phyloP scores from a whole-genome alignment of 2,113 vertebrate species.

The Datnioides undecimradiatus region DNA sequence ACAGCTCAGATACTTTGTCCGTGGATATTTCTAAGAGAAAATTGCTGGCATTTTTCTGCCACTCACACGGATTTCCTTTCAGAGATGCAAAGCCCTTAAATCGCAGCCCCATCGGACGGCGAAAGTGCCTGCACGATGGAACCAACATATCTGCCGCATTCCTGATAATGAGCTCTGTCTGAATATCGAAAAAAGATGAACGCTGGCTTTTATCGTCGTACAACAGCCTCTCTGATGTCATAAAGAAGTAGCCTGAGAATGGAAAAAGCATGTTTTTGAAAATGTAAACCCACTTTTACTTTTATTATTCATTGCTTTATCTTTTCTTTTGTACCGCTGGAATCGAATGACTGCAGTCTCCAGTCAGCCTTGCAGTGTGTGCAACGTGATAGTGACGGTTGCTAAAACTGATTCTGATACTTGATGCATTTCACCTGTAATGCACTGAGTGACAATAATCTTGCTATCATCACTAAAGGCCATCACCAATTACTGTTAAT shows the following conservation, averaged over 20 bases:
- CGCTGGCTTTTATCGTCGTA: not conserved
- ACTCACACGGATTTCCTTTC: not conserved
- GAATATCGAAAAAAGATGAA: slow-evolving; percentile 12
- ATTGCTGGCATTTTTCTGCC: not conserved
- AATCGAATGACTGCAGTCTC: not conserved
- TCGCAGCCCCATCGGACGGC: not conserved
- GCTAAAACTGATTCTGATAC: not conserved
- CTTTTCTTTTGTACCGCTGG: not conserved
- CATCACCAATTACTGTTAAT: too few species aligned
- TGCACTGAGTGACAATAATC: not conserved
- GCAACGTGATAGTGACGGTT: not conserved
- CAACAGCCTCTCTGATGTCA: slow-evolving; percentile 10
- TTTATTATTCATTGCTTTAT: slow-evolving; percentile 14
- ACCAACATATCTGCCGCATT: not conserved
- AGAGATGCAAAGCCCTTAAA: not conserved
- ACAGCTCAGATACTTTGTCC: not conserved
- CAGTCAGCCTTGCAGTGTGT: not conserved
- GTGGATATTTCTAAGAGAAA: not conserved
- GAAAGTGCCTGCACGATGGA: slow-evolving; percentile 7
- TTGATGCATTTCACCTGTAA: not conserved
- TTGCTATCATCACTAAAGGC: not conserved
- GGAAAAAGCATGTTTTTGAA: not conserved
- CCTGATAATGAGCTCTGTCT: slow-evolving; percentile 10
- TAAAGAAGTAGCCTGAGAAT: not conserved
- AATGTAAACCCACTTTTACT: not conserved